Conservation (phyloP, 2,113 vertebrate species). For the Pteropus alecto region DNA sequence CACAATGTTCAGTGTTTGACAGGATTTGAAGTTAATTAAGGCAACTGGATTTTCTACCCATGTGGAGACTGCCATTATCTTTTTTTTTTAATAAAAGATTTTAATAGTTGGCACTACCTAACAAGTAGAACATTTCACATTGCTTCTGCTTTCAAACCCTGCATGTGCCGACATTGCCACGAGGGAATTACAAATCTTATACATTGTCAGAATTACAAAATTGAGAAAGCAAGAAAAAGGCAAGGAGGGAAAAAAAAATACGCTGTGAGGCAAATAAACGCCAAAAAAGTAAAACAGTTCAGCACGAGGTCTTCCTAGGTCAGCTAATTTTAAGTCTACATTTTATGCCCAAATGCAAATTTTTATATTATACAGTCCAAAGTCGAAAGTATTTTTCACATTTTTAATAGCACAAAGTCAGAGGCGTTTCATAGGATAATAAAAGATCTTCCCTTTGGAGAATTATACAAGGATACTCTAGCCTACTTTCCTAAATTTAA, state of each 20-base stretch:
- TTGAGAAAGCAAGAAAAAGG: slow-evolving; percentile 31
- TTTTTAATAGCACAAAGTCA: slow-evolving; percentile 36
- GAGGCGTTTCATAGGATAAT: slow-evolving; percentile 27
- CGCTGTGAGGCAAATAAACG: slow-evolving; percentile 35
- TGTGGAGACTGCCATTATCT: neutral
- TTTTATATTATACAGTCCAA: slow-evolving; percentile 29
- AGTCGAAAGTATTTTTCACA: slow-evolving; percentile 52
- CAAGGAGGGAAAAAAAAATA: neutral
- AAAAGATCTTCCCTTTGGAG: slow-evolving; percentile 16
- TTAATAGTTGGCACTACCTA: slow-evolving; percentile 28
- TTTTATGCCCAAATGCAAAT: slow-evolving; percentile 60
- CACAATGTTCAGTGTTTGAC: neutral
- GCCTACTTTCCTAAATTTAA: slow-evolving; percentile 13
- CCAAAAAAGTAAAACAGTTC: slow-evolving; percentile 14
- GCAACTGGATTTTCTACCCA: slow-evolving; percentile 1
- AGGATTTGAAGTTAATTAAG: slow-evolving; percentile 60
- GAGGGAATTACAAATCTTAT: slow-evolving; percentile 42
- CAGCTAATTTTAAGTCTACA: slow-evolving; percentile 56
- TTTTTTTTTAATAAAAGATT: neutral
- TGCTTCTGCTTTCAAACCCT: neutral
- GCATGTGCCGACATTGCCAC: neutral
- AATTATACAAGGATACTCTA: neutral
- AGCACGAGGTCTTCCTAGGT: slow-evolving; percentile 28
- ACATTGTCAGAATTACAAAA: slow-evolving; percentile 60
- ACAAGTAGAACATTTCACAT: neutral